Evolutionary conservation across 2,888 invertebrate species (phyloP).

Genomic region (Parnassius smintheus): DNA sequence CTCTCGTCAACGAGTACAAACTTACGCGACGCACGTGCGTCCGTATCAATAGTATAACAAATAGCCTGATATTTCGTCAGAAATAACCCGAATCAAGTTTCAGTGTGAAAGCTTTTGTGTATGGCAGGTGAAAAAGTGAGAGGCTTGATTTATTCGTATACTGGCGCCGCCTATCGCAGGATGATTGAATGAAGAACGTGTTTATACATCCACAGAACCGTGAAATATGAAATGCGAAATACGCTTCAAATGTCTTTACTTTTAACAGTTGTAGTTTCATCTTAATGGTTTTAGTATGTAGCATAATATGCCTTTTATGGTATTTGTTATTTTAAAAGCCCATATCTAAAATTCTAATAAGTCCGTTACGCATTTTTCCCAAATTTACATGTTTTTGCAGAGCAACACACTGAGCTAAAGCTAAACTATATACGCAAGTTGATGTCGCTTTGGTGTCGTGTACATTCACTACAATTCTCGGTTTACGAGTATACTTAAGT

Average conservation of each 20-base stretch:
- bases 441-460: too few species aligned
- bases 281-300: too few species aligned
- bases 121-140: constrained; percentile 81
- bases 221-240: constrained; percentile 75
- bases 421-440: too few species aligned
- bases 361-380: too few species aligned
- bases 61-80: constrained; percentile 81
- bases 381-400: too few species aligned
- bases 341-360: too few species aligned
- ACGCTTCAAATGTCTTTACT: constrained; percentile 50
- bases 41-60: constrained; percentile 80
- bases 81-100: constrained; percentile 81
- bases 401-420: too few species aligned
- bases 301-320: too few species aligned
- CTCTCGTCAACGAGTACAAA: constrained; percentile 77
- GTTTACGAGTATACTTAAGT: too few species aligned
- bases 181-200: constrained; percentile 79
- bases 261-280: constrained; percentile 44
- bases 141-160: constrained; percentile 76
- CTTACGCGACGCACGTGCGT: constrained; percentile 76
- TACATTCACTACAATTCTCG: too few species aligned
- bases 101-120: constrained; percentile 78
- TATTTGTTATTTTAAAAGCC: too few species aligned
- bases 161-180: constrained; percentile 74
- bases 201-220: constrained; percentile 72